These are phyloP conservation scores for Phoebastria nigripes DNA, from an alignment of 2,797 vertebrate genomes.

Conservation along the genomic window DNA sequence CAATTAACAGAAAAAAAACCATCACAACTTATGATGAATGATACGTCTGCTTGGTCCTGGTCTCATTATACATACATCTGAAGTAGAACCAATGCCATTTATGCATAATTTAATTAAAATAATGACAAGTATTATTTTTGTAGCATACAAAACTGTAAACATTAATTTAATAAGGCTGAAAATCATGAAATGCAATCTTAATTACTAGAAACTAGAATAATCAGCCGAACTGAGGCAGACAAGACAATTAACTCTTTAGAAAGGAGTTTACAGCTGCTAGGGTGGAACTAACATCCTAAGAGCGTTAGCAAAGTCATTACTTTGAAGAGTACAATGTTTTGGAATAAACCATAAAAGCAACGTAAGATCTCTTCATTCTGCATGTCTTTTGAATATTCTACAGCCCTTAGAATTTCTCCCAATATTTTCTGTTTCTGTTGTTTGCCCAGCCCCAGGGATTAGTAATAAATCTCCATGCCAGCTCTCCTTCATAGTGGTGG, in stretches of 20 bases:
- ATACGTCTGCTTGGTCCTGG: neutral
- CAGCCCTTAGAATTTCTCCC: neutral
- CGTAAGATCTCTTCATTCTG: neutral
- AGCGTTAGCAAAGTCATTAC: neutral
- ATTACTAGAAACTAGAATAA: conserved; percentile 20
- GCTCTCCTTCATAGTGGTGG: neutral
- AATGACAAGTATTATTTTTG: conserved; percentile 30
- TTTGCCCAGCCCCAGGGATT: neutral
- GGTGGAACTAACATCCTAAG: neutral
- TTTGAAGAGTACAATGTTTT: neutral
- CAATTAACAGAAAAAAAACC: conserved; percentile 5
- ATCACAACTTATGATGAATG: neutral
- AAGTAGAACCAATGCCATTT: conserved; percentile 40
- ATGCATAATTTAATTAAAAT: conserved; percentile 61
- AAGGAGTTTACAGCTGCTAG: neutral
- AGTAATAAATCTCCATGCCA: neutral
- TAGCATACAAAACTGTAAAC: conserved; percentile 23
- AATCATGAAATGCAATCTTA: conserved; percentile 45
- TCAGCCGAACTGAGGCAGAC: conserved; percentile 3
- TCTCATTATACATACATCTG: conserved; percentile 7
- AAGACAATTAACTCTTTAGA: conserved; percentile 7
- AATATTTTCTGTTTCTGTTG: neutral
- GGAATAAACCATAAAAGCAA: neutral
- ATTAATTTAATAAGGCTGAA: conserved; percentile 28
- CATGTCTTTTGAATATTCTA: neutral